Base-by-base conservation (phyloP, 2,888 invertebrate species). In the Neoscelio sp. region DNA sequence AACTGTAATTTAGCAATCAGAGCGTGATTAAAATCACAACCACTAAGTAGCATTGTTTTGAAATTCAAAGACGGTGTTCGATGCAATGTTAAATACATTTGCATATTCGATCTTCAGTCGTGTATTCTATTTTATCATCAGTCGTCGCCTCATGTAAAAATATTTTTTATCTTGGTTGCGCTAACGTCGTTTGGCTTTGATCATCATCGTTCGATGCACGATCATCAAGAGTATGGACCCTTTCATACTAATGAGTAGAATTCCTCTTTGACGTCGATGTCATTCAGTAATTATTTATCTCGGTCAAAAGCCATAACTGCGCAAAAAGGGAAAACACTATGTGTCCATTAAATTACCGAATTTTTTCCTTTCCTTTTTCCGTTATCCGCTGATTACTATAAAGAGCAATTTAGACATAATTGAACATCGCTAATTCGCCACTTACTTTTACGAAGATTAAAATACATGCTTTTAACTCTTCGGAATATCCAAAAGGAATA, bases 221-320 rank as follows among this genome's bases (percentile, higher is more conserved):
- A 68, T 60, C 23, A 50, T 30, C 23, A 4, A 33, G 35, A 54
- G 26, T 4, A 17, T 30, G 10, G 10, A 64, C 26, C 15, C 62
- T 54, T 54, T 71, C 28, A 62, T 38, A 15, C 13, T 71, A 62
- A 62, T 52, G 62, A 62, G 44, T 54, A 6, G 26, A 44, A 62
- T 71, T 46, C 7, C 54, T 52, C 50, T 71, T 62, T 62, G 60
- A 54, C 54, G 28, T 33, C 13, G 42, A 54, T 71, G 44, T 52
- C 62, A 60, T 52, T 60, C 52, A 33, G 30, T 8, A 42, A 62
- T 62, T 52, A 52, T 71, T 70, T 62, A 35, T 52, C 10, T 46
- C 26, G 44, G 18, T 54, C 12, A 46, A 52, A 71, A 28, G 52
- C 38, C 26, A 13, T 18, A 17, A n/a, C 10, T 33, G 13, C 8